Conservation (phyloP, 64 coral and sea anemone species). For the Dendronephthya gigantea region DNA sequence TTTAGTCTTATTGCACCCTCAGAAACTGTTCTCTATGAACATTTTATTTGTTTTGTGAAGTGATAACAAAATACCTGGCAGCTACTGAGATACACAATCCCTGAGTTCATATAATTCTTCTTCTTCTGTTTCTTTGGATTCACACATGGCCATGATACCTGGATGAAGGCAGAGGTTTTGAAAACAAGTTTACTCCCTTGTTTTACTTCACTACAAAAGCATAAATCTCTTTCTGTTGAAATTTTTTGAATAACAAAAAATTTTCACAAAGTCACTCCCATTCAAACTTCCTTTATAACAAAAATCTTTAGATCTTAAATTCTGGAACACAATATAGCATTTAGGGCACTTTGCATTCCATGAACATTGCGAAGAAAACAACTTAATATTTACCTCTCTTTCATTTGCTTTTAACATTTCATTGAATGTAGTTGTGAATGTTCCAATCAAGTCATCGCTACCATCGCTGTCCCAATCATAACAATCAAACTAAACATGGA, state of each 20-base stretch:
- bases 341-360: too few relatives aligned
- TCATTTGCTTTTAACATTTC: slow-evolving; percentile 45
- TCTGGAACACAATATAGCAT: too few relatives aligned
- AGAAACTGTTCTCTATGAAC: too few relatives aligned
- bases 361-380: too few relatives aligned
- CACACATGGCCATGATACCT: slow-evolving; percentile 29
- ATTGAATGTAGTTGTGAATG: slow-evolving; percentile 39
- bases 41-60: neutral
- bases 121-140: slow-evolving; percentile 88
- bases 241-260: neutral
- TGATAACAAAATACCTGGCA: slow-evolving; percentile 51
- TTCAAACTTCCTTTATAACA: too few relatives aligned
- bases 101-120: slow-evolving; percentile 88
- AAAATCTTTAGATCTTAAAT: neutral
- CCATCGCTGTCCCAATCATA: slow-evolving; percentile 82
- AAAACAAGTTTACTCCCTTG: too few relatives aligned
- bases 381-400: slow-evolving; percentile 55
- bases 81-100: slow-evolving; percentile 57
- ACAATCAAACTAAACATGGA: slow-evolving; percentile 54
- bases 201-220: too few relatives aligned
- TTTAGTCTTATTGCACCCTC: too few relatives aligned
- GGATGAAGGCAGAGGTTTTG: too few relatives aligned
- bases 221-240: too few relatives aligned
- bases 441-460: slow-evolving; percentile 88
- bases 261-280: neutral